Evolutionary conservation across 2,797 vertebrate species (phyloP), one percentile per base, ranked within the genome.

Genomic region (Takifugu ocellatus): DNA sequence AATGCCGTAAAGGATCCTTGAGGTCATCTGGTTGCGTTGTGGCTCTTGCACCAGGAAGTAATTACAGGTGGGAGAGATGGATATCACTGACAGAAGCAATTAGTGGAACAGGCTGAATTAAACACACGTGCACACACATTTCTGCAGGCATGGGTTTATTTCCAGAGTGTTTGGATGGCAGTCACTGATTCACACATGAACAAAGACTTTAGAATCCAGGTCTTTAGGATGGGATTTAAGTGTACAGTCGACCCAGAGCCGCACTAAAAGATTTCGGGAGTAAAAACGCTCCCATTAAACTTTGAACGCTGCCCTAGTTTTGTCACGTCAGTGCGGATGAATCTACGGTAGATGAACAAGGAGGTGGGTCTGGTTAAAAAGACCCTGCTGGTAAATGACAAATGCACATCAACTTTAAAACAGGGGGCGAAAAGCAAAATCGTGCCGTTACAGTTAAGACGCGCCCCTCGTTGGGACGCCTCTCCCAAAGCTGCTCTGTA

Each of bases 1-100:
- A 59, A 74, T 72, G 70, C 81, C 68, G 69, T 44, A 43, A 73
- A 83, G 75, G 63, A 71, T 77, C 84, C 84, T 71, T 70, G 68
- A 72, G 79, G 78, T 84, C 68, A 64, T 57, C 66, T 82, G 66
- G 51, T 75, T 62, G 62, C 82, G 82, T 67, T 62, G 62, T 79
- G 73, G 81, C 60, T 61, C 81, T 79, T 84, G 73, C 77, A 77
- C 72, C 70, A 67, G 77, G 75, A 84, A 78, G 73, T 88, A 84
- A 86, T 90, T 87, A 89, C 66, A 79, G 68, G 61, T 54, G n/a
- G 49, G 59, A 66, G 71, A 84, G 83, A 89, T 87, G 75, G 72
- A 66, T 79, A 84, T 90, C 86, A 72, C 29, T 79, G 79, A 80
- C 78, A 65, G 71, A 76, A 46, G 76, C 73, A 85, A 88, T 90